Evolutionary conservation across 2,888 invertebrate genomes (phyloP).

Genomic region (Nephrotoma guestfalica): DNA sequence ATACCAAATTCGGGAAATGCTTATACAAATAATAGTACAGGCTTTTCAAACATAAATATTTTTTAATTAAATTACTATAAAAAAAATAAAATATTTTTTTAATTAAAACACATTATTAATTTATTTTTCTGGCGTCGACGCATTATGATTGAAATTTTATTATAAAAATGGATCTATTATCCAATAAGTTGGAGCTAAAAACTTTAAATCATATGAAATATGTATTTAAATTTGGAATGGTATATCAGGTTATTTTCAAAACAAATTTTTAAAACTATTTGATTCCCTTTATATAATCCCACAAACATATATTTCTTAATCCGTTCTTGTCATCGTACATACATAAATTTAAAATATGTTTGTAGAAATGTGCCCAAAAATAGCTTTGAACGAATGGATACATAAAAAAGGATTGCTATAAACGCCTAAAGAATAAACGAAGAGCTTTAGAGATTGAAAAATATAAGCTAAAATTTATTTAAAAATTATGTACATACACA

Average conservation of each 20-base stretch:
- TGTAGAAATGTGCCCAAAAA: not conserved
- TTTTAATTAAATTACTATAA: too few relatives aligned
- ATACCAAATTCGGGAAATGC: not conserved
- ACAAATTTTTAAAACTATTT: not conserved
- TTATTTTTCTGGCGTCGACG: too few relatives aligned
- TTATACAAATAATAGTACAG: not conserved
- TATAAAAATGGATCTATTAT: too few relatives aligned
- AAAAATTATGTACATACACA: not conserved
- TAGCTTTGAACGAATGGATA: not conserved
- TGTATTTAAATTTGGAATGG: too few relatives aligned
- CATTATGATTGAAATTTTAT: too few relatives aligned
- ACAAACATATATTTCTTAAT: not conserved
- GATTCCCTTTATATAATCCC: not conserved
- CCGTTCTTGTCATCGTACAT: not conserved
- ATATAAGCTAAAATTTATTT: not conserved
- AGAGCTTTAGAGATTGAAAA: not conserved
- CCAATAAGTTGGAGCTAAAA: too few relatives aligned
- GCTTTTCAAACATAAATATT: not conserved
- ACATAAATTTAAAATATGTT: not conserved
- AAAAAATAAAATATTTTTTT: too few relatives aligned
- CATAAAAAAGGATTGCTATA: not conserved
- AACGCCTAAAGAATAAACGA: not conserved
- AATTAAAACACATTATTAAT: too few relatives aligned
- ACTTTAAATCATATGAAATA: too few relatives aligned
- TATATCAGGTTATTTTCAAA: not conserved